Percentiles rank a stretch among this genome's conserved stretches.
Conservation (phyloP, 2,797 vertebrate species). For the Sebastes steindachneri region DNA sequence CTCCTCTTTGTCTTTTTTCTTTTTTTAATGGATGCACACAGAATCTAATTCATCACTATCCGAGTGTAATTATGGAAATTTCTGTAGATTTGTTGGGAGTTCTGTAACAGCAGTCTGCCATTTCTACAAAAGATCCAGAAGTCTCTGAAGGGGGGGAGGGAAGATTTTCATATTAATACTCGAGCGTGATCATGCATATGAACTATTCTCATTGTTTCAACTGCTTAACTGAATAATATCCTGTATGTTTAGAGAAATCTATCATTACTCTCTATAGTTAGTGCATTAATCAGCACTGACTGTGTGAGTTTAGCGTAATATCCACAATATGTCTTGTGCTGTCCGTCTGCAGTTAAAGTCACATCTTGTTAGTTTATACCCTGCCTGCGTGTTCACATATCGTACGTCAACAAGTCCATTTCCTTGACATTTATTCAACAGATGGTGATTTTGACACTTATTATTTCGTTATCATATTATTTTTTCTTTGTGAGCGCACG, state of each 20-base stretch:
- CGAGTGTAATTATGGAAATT: slow-evolving; percentile 73
- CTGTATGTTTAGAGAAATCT: slow-evolving; percentile 19
- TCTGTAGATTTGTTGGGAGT: slow-evolving; percentile 60
- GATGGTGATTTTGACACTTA: background rate
- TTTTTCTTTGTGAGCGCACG: background rate
- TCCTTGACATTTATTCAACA: slow-evolving; percentile 18
- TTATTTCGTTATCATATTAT: background rate
- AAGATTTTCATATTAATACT: slow-evolving; percentile 47
- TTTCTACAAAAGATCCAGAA: slow-evolving; percentile 40
- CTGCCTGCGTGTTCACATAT: background rate
- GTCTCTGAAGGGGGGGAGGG: slow-evolving; percentile 34
- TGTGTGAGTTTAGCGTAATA: slow-evolving; percentile 29
- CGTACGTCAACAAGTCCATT: background rate
- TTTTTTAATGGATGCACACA: slow-evolving; percentile 40
- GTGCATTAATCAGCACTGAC: slow-evolving; percentile 24
- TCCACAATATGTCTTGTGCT: background rate
- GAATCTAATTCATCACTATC: slow-evolving; percentile 68
- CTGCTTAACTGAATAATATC: slow-evolving; percentile 39
- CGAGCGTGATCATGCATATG: slow-evolving; percentile 33
- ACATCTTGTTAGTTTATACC: background rate
- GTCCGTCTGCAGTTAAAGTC: background rate
- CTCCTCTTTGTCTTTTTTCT: slow-evolving; percentile 58
- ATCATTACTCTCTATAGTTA: slow-evolving; percentile 7
- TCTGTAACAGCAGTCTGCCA: slow-evolving; percentile 37
- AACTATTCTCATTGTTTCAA: slow-evolving; percentile 40